Evolutionary conservation across 2,888 invertebrate species (phyloP).

Genomic region (Acrobeloides nanus): DNA sequence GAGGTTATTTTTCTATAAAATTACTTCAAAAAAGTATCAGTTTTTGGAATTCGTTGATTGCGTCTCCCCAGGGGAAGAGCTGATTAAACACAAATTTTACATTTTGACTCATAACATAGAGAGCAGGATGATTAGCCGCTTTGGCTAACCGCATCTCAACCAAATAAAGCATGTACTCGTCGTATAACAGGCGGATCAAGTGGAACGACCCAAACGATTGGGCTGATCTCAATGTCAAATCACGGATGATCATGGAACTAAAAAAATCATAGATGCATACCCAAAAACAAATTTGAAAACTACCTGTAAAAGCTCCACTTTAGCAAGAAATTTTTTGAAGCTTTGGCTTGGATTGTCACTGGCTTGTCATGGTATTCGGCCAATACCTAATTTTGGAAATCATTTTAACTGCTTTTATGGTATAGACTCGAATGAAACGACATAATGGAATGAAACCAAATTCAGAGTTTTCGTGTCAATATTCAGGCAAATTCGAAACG

Average conservation of each 20-base stretch:
- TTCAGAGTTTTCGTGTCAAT: no score
- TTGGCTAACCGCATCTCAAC: constrained; percentile 92
- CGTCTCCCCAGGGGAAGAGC: no score
- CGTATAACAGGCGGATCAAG: constrained; percentile 87
- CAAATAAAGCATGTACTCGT: constrained; percentile 97
- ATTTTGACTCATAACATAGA: no score
- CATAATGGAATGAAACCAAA: no score
- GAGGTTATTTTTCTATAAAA: no score
- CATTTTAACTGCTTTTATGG: no score
- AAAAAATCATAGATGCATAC: constrained; percentile 64
- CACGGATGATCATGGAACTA: constrained; percentile 92
- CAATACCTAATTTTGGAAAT: constrained; percentile 65
- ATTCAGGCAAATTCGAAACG: no score
- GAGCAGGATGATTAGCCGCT: constrained; percentile 79
- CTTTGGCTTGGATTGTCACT: constrained; percentile 67
- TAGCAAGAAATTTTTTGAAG: constrained; percentile 82
- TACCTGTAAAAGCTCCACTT: constrained; percentile 97
- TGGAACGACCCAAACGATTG: constrained; percentile 98
- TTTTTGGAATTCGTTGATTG: no score
- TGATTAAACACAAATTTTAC: no score
- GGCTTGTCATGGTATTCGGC: constrained; percentile 70
- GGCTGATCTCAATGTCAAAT: constrained; percentile 87
- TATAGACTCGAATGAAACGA: no score
- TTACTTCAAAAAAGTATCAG: no score
- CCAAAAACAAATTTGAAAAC: constrained; percentile 4